These are phyloP conservation scores for Grallaria varia DNA, from an alignment of 2,113 vertebrate species.

Conservation along the genomic window DNA sequence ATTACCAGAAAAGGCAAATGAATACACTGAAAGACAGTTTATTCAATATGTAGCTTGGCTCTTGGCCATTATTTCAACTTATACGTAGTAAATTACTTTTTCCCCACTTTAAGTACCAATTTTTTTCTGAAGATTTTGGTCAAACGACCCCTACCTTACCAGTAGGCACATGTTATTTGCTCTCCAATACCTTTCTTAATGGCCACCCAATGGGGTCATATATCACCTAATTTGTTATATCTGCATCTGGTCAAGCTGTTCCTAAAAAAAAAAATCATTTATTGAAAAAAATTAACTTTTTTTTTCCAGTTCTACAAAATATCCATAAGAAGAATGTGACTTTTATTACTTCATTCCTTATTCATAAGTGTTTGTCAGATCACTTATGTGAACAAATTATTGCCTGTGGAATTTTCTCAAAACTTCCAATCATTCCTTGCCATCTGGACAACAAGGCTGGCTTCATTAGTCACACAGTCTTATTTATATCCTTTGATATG, in stretches of 20 bases:
- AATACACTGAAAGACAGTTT: not conserved
- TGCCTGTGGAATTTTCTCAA: conserved; percentile 11
- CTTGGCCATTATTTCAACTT: not conserved
- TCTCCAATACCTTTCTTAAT: not conserved
- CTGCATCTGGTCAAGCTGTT: not conserved
- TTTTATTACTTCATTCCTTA: conserved; percentile 50
- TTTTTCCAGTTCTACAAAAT: not conserved
- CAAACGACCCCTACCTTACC: not conserved
- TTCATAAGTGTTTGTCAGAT: conserved; percentile 52
- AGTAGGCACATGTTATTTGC: not conserved
- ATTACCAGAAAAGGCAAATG: not conserved
- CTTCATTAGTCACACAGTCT: conserved; percentile 10
- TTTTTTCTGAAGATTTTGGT: not conserved
- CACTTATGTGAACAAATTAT: conserved; percentile 34
- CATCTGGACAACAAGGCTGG: conserved; percentile 17
- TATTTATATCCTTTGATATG: not conserved
- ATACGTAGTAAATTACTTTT: not conserved
- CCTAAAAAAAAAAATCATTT: not conserved
- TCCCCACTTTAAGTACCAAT: not conserved
- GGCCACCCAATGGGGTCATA: not conserved
- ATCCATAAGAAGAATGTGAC: not conserved
- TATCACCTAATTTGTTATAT: not conserved
- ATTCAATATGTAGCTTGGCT: not conserved
- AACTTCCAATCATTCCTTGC: conserved; percentile 22
- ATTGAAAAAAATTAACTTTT: not conserved